Base-by-base conservation (phyloP, 2,797 vertebrate species). In the Coilia nasus region DNA sequence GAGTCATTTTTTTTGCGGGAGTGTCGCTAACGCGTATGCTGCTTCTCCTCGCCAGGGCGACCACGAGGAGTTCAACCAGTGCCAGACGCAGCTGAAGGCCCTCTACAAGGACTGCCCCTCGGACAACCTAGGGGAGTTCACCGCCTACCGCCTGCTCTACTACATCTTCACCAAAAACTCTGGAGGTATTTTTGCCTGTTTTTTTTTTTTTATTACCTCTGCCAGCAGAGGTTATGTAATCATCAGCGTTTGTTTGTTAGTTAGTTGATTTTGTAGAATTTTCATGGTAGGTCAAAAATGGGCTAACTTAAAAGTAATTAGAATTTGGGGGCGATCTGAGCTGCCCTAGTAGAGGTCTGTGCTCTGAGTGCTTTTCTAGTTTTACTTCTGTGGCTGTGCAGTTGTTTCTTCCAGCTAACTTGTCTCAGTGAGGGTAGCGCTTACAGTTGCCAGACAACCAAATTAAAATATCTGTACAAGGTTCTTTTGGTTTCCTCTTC, bases 51-150 rank as follows among this genome's bases (percentile, higher is more conserved):
- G 67, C 84, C 82, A 98, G 97, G 97, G 97, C 0, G 97, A 99
- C 92, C 97, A 98, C 0, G 97, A 97, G 87, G 97, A 99, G 91
- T 99, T 99, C 86, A 98, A 99, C 93, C 97, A 99, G 91, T 99
- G 97, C 90, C 97, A 99, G 94, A 97, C 97, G 0, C 97, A 99
- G 91, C 94, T 99, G 87, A 99, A 98, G 92, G 96, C 97, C 0
- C 91, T 99, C 14, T 99, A 99, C 12, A 95, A 96, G 0, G 97
- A 98, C 89, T 96, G 94, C 88, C 94, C 97, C 5, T 96, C 96
- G 0, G 96, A 96, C 85, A 98, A 98, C 4, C 93, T 98, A 4
- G 97, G 97, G 80, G 97, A 99, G 91, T 99, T 99, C 87, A 97
- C 97, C 0, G 96, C 97, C 14, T 99, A 98, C 87, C 95, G 97